Percentiles rank a stretch among this genome's conserved stretches.
Evolutionary conservation across 2,797 vertebrate genomes (phyloP).

Genomic region (Vultur gryphus): DNA sequence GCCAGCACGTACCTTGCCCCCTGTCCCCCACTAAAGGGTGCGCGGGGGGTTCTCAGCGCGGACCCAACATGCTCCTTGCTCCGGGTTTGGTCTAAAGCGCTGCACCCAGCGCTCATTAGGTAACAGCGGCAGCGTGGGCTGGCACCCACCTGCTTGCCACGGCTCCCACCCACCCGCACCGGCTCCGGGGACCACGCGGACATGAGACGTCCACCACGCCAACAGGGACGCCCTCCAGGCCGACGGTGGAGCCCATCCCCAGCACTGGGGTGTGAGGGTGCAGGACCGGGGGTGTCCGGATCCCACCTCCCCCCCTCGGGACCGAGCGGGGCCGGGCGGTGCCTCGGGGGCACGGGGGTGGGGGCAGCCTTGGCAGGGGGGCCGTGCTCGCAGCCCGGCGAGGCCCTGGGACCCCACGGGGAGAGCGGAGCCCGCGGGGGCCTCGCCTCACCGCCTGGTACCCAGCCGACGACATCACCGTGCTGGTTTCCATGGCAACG

Average conservation of each 20-base stretch:
- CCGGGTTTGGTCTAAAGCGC: not conserved
- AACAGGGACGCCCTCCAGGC: not conserved
- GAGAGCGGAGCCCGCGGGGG: slow-evolving; percentile 1
- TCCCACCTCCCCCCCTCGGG: accelerated
- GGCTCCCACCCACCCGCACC: not conserved
- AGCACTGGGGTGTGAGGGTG: accelerated
- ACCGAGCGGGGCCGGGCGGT: accelerated
- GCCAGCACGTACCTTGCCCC: accelerated
- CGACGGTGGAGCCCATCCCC: accelerated
- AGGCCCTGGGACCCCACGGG: not conserved
- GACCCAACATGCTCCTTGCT: not conserved
- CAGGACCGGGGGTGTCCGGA: not conserved
- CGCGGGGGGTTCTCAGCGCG: accelerated
- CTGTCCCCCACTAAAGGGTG: accelerated
- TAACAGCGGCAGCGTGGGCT: not conserved
- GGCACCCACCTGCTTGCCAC: accelerated
- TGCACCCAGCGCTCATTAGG: not conserved
- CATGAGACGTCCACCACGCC: accelerated
- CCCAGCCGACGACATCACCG: slow-evolving; percentile 48
- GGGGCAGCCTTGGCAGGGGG: not conserved
- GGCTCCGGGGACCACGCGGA: accelerated
- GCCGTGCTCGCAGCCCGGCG: accelerated
- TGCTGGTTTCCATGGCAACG: slow-evolving; percentile 59
- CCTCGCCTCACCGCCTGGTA: slow-evolving; percentile 21
- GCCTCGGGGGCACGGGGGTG: accelerated